Conservation (phyloP, 2,797 vertebrate species). For the Premnoplex brunnescens region DNA sequence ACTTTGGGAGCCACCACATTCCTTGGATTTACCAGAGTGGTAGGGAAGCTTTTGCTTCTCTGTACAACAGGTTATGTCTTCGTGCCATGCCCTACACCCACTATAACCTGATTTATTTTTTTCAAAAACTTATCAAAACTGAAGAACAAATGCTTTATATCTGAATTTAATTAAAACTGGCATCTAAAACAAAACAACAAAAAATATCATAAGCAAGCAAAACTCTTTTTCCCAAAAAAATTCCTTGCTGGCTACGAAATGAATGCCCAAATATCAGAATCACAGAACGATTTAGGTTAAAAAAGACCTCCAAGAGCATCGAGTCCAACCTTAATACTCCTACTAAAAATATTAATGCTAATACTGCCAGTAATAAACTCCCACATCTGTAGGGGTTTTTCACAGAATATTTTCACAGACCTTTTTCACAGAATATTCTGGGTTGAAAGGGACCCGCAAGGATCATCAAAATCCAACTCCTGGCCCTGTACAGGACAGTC, state of each 20-base stretch:
- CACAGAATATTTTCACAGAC: neutral
- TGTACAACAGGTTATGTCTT: neutral
- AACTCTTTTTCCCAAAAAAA: neutral
- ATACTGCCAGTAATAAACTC: neutral
- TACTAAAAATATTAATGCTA: neutral
- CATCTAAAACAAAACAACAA: too few relatives aligned
- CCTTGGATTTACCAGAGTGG: neutral
- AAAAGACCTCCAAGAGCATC: neutral
- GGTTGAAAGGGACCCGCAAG: neutral
- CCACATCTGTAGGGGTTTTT: neutral
- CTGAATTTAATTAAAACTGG: neutral
- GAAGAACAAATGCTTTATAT: neutral
- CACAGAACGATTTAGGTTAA: neutral
- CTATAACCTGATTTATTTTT: neutral
- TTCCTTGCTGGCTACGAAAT: neutral
- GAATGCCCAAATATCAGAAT: neutral
- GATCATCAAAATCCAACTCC: neutral
- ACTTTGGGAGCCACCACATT: neutral
- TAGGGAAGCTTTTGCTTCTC: neutral
- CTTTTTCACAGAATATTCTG: neutral
- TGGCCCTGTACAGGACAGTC: neutral
- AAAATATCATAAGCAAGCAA: neutral
- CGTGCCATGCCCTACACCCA: rapidly evolving
- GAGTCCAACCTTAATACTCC: neutral
- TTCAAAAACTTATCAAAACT: neutral